Conservation (phyloP, 2,113 vertebrate species). For the Trematomus loennbergii region DNA sequence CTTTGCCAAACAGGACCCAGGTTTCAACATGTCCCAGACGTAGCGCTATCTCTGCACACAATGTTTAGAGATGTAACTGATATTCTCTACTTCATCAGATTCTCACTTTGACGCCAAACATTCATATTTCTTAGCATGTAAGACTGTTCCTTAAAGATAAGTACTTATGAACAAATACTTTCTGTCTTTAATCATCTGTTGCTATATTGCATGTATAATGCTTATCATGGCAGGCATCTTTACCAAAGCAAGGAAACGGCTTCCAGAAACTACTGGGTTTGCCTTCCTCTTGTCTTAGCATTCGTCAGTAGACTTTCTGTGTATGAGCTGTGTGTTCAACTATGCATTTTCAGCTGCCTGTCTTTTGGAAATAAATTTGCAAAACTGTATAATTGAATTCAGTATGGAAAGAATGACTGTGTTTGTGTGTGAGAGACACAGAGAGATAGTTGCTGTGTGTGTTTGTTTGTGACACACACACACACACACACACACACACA, state of each 20-base stretch:
- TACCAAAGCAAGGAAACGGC: constrained; percentile 37
- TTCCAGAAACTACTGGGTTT: constrained; percentile 6
- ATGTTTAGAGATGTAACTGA: constrained; percentile 21
- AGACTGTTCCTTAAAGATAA: constrained; percentile 40
- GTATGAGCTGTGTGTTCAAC: constrained; percentile 26
- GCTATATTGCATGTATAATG: constrained; percentile 12
- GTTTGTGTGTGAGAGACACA: not conserved
- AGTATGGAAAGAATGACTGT: not conserved
- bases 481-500: constrained; percentile 23
- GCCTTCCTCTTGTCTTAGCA: not conserved
- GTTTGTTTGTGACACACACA: constrained; percentile 13
- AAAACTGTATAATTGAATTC: constrained; percentile 20
- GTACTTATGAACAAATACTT: constrained; percentile 32
- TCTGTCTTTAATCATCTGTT: constrained; percentile 29
- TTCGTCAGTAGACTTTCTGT: constrained; percentile 16
- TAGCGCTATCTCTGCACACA: not conserved
- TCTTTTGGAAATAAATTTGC: constrained; percentile 68
- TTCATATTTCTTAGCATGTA: constrained; percentile 10
- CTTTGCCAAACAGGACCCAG: not conserved
- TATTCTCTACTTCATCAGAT: not conserved
- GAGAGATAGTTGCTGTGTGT: not conserved
- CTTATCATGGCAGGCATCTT: constrained; percentile 12
- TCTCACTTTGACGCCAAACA: constrained; percentile 16
- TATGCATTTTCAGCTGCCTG: constrained; percentile 14
- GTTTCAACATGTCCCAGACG: constrained; percentile 7